Evolutionary conservation across 2,888 invertebrate genomes (phyloP), one percentile per base, ranked within the genome.

Genomic region (Leucania comma): DNA sequence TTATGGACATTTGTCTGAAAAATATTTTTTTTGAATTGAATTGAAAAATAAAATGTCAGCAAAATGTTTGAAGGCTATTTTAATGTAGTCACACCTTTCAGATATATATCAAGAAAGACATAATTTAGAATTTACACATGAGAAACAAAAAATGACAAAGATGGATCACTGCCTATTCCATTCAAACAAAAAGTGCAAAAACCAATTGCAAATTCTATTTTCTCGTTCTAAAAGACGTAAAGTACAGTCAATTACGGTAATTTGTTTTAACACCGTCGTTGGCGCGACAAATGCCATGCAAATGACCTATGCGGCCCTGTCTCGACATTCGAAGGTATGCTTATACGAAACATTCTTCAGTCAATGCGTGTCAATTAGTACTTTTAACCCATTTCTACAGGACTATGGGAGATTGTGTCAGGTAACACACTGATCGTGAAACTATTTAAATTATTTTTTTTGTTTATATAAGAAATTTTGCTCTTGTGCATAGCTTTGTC

Each of bases 261-360:
- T 78, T 78, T 80, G 81, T 77, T 80, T 76, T 64, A 75, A 80
- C 42, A 63, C 57, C 70, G 70, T 38, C 17, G 46, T 46, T 61
- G 56, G 61, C 48, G 81, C 81, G 77, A 78, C 77, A 80, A 78
- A 78, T 78, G 70, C 81, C 77, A 78, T 76, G 77, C 77, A 80
- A 78, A 81, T 76, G 81, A 80, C 77, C 77, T 76, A 76, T 80
- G 38, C 56, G 32, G 56, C 46, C 50, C 63, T 48, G 66, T 48
- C 53, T 56, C 58, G 64, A 78, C 81, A 70, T 81, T 63, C 77
- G 50, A 57, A 64, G 64, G 69, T 6, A 64, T 60, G 76, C 62
- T 42, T 60, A 64, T 78, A 61, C 53, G 54, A 48, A 46, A 50
- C 61, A 76, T 80, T 69, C 70, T 59, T 54, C 22, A n/a, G 70